Evolutionary conservation across 35 echinoderm and acorn worm genomes (phyloP), one percentile per base, ranked within the genome.

Genomic region (Apostichopus californicus): DNA sequence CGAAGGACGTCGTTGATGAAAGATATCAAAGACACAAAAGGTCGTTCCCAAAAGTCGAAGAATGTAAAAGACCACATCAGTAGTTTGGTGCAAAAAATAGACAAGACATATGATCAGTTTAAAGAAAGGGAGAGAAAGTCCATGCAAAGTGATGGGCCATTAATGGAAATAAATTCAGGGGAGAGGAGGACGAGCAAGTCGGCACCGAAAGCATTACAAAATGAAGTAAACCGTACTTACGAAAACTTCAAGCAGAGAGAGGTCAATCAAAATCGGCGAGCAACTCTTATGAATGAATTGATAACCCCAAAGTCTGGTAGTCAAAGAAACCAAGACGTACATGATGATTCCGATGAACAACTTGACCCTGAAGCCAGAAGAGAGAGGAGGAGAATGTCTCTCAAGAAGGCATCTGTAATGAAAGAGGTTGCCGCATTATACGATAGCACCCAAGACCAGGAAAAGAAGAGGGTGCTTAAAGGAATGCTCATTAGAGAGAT

Each of bases 401-500:
- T n/a, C 6, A 85, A 85, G 56, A 85, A 85, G 55, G 54, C 56
- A 21, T 85, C 81, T 58, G 81, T 85, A 21, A 85, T 85, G 81
- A 85, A 85, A 59, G 81, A 85, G 55, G 81, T 85, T 15, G 81
- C 81, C 7, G 81, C 54, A 56, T 20, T 83, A 15, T 87, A 87
- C 64, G 86, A 87, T 15, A 63, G 64, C 8, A 66, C 58, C 9
- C 55, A 87, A 64, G 86, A 87, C 58, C 18, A 59, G 14, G 64
- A 71, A 87, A 87, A 71, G 25, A 87, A n/a, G 58, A 61, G 55
- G 24, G 23, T 63, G 13, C 81, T 85, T 3, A 58, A 59, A 60
- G 57, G 57, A 6, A 85, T 83, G 80, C 57, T 85, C 13, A 85
- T 85, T 54, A 85, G 81, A n/a, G 81, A 85, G 57, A 85, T 85